Conservation (phyloP, 2,797 vertebrate species). For the Valencia hispanica region DNA sequence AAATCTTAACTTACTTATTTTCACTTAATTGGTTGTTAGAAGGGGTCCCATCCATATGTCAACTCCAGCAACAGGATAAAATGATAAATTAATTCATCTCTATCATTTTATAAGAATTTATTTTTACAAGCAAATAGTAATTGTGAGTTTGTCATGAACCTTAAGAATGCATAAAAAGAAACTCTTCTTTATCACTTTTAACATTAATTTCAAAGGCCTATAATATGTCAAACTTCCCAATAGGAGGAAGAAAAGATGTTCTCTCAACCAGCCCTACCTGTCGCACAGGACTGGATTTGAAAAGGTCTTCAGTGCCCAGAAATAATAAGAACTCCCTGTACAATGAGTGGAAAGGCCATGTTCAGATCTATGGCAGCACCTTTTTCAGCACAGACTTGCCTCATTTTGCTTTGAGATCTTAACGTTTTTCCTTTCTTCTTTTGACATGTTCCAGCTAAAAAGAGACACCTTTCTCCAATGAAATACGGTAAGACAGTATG, state of each 20-base stretch:
- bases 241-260: background rate
- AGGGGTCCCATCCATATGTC: background rate
- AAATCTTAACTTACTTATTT: too few species aligned
- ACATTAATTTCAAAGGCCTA: background rate
- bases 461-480: background rate
- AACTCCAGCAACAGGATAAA: background rate
- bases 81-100: background rate
- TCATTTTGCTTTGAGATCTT: background rate
- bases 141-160: background rate
- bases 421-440: background rate
- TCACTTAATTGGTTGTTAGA: background rate
- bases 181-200: background rate
- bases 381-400: slow-evolving; percentile 1
- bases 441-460: background rate
- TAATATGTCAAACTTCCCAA: background rate
- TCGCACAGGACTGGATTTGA: background rate
- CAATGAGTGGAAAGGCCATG: slow-evolving; percentile 7
- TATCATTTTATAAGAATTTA: background rate
- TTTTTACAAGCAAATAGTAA: background rate
- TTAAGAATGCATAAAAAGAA: background rate
- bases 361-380: slow-evolving; percentile 2
- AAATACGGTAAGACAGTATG: background rate
- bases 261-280: background rate
- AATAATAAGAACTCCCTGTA: background rate
- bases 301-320: slow-evolving; percentile 6